phyloP scores from a whole-genome alignment of 1,140 invertebrate genomes.

The Cydia strobilella region DNA sequence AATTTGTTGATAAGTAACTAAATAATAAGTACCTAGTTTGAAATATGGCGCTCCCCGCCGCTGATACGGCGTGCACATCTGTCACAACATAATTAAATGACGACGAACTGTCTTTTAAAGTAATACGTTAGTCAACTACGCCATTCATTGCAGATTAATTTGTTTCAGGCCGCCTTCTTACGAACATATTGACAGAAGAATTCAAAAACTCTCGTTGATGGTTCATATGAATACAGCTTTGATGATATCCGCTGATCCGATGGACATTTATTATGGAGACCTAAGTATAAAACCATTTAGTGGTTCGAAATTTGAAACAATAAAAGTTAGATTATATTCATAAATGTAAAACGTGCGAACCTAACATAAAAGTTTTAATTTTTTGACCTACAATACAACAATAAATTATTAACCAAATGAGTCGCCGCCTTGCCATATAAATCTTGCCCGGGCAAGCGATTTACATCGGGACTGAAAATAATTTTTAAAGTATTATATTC shows the following conservation, averaged over 20 bases:
- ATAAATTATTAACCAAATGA: constrained; percentile 15
- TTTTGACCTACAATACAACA: neutral
- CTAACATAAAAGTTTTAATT: too few species aligned
- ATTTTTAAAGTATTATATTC: constrained; percentile 34
- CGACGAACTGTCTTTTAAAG: constrained; percentile 6
- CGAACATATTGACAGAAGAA: too few species aligned
- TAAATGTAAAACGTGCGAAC: too few species aligned
- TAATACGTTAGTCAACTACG: neutral
- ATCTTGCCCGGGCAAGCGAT: neutral
- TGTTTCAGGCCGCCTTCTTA: too few species aligned
- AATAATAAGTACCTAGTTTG: too few species aligned
- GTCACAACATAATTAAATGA: constrained; percentile 11
- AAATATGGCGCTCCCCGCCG: neutral
- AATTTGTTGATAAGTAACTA: neutral
- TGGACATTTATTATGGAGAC: too few species aligned
- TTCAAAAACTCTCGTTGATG: too few species aligned
- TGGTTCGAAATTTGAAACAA: too few species aligned
- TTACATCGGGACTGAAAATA: constrained; percentile 27
- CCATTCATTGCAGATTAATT: neutral
- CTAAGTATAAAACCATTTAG: too few species aligned
- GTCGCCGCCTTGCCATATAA: constrained; percentile 15
- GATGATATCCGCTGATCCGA: too few species aligned
- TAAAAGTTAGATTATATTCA: too few species aligned
- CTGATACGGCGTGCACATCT: neutral
- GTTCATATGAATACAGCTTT: too few species aligned